Evolutionary conservation across 2,113 vertebrate genomes (phyloP).

Genomic region (Mormyrus lacerda): DNA sequence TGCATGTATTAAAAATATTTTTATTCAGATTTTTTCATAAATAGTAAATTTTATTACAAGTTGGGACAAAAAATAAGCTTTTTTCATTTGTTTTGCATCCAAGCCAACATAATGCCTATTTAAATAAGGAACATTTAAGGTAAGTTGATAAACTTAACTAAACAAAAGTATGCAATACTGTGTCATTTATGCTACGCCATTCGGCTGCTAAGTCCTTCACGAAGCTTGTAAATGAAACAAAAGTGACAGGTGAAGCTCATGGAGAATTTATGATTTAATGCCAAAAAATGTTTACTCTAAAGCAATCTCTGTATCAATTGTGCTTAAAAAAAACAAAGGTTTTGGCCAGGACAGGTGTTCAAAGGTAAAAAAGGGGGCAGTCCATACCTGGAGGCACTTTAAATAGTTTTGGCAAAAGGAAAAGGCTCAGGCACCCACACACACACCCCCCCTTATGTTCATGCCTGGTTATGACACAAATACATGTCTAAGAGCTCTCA

Average conservation of each 20-base stretch:
- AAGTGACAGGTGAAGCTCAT: background rate
- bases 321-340: background rate
- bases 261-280: background rate
- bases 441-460: background rate
- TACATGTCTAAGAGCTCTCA: background rate
- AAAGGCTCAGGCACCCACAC: background rate
- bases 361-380: background rate
- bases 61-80: background rate
- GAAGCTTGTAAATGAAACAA: background rate
- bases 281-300: too few relatives aligned
- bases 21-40: background rate
- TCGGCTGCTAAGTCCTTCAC: background rate
- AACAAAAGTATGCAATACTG: background rate
- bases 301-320: background rate
- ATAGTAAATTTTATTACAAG: background rate
- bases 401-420: background rate
- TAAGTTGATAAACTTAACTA: background rate
- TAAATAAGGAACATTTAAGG: background rate
- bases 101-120: background rate
- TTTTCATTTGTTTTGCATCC: too few relatives aligned
- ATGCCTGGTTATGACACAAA: background rate
- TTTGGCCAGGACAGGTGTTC: background rate
- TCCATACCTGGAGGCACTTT: background rate
- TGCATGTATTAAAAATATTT: background rate
- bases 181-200: background rate